These are phyloP conservation scores for Marronus borbonicus DNA, from an alignment of 2,888 invertebrate species.

Conservation along the genomic window DNA sequence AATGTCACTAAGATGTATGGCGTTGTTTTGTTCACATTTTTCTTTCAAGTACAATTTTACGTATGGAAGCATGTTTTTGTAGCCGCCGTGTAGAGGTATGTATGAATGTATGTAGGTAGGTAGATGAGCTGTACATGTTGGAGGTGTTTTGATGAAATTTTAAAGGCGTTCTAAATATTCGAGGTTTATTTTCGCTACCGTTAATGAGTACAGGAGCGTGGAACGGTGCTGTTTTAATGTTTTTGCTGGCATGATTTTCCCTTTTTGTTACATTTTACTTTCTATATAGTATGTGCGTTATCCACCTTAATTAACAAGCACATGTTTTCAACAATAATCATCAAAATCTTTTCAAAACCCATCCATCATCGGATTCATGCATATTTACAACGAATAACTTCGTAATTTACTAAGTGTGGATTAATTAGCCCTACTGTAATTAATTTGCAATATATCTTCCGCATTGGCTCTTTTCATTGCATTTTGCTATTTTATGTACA, in stretches of 20 bases:
- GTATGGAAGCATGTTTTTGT: background rate
- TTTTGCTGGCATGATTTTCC: background rate
- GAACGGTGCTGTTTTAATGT: background rate
- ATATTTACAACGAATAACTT: no score
- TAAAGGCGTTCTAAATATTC: conserved; percentile 31
- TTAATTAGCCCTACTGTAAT: no score
- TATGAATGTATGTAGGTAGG: background rate
- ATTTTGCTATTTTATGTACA: no score
- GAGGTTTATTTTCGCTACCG: background rate
- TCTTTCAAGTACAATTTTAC: conserved; percentile 27
- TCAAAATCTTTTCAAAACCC: no score
- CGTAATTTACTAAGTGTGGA: no score
- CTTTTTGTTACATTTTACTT: no score
- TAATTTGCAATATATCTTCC: no score
- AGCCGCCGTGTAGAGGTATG: background rate
- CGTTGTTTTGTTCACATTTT: conserved; percentile 36
- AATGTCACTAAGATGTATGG: conserved; percentile 42
- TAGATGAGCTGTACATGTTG: background rate
- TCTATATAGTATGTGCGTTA: no score
- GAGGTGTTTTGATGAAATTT: conserved; percentile 19
- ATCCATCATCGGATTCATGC: no score
- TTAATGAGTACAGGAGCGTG: conserved; percentile 10
- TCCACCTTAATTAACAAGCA: no score
- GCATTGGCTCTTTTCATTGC: no score
- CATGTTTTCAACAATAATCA: no score